Percentiles rank a stretch among this genome's conserved stretches.
phyloP scores from a whole-genome alignment of 2,888 invertebrate species.

The Galerucella pusilla region DNA sequence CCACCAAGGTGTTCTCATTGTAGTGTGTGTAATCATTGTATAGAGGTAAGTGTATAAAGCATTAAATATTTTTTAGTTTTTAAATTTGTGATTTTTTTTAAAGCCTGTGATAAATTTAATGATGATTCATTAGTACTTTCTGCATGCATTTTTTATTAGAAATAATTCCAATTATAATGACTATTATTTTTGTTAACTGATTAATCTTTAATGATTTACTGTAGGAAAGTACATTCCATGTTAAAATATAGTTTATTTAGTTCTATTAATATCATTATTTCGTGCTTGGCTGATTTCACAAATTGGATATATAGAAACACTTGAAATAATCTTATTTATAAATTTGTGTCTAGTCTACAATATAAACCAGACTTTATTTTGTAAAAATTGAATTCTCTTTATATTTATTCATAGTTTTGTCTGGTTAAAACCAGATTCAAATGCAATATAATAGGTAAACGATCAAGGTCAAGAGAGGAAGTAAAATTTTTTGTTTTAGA shows the following conservation, averaged over 20 bases:
- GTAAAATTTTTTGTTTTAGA: constrained; percentile 72
- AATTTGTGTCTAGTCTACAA: too few species aligned
- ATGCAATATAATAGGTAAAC: not conserved
- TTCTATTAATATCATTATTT: not conserved
- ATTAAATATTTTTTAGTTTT: too few species aligned
- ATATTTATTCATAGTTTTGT: too few species aligned
- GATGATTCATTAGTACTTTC: not conserved
- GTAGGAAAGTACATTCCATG: not conserved
- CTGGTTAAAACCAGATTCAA: not conserved
- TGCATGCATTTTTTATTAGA: not conserved
- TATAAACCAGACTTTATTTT: too few species aligned
- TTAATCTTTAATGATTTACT: not conserved
- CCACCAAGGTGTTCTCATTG: constrained; percentile 99
- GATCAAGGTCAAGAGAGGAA: not conserved
- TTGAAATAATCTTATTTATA: too few species aligned
- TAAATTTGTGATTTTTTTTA: not conserved
- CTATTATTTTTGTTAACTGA: not conserved
- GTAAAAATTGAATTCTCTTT: too few species aligned
- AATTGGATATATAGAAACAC: not conserved
- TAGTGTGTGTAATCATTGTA: constrained; percentile 98
- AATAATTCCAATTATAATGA: not conserved
- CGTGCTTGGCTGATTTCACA: not conserved
- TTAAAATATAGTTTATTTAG: not conserved
- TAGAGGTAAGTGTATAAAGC: constrained; percentile 76
- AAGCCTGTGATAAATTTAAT: not conserved